Base-by-base conservation (phyloP, 2,888 invertebrate species). In the Tethea ocularis region DNA sequence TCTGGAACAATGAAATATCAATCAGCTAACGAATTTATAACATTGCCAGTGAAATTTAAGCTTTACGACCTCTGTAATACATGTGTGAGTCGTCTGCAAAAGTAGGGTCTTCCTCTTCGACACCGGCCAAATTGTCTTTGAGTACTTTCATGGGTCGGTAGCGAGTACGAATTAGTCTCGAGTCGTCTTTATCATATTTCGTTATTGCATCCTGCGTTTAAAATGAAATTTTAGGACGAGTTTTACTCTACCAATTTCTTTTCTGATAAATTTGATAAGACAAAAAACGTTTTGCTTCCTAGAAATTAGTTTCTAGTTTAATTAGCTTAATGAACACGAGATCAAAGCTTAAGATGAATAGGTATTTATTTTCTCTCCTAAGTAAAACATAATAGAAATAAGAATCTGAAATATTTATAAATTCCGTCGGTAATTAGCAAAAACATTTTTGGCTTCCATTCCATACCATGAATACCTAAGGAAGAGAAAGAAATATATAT, bases 121-220 rank as follows among this genome's bases (percentile, higher is more conserved):
- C 75, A 23, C 87, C 90, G 11, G 83, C 77, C 68, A 93, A 83
- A 74, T 86, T 82, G 72, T 91, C 88, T 80, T 92, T 92, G 57
- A 92, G 84, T 56, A 91, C 82, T 78, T 90, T 91, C 91, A 92
- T 91, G 57, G 92, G 91, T 67, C 92, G 82, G 69, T 93, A 92
- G 54, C 88, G 86, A 60, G 90, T 91, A 61, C 91, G 86, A 71
- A 93, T 85, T 71, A 91, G 77, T 69, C 92, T 83, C 52, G 87
- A 90, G 78, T 93, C 91, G 58, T 80, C 82, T 73, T 78, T 83
- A 71, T 93, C 91, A 71, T 91, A 87, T 62, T 80, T 80, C 65
- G 75, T 78, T 74, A 92, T 93, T 59, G 87, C 88, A 71, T 80
- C 79, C 92, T 93, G 68, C 68, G 75, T 74, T 67, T 61, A 73